Evolutionary conservation across 2,113 vertebrate genomes (phyloP).

Genomic region (Columbina picui): DNA sequence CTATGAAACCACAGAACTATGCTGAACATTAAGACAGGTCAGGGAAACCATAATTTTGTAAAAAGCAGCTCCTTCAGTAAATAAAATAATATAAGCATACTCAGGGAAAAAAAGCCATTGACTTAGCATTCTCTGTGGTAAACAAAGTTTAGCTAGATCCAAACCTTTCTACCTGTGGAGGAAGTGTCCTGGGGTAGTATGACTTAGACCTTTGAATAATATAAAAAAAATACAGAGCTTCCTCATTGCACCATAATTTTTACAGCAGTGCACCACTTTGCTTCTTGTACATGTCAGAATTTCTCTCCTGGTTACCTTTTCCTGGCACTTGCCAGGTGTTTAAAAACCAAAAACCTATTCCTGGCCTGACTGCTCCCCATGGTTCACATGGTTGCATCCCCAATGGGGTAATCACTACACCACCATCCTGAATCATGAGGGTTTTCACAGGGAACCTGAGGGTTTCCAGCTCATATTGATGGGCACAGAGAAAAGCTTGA

Average conservation of each 20-base stretch:
- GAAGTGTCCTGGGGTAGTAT: neutral
- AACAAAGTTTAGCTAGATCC: neutral
- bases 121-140: neutral
- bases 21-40: neutral
- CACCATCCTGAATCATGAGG: neutral
- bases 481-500: neutral
- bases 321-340: neutral
- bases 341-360: neutral
- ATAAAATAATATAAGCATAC: neutral
- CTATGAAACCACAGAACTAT: neutral
- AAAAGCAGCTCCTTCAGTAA: neutral
- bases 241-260: neutral
- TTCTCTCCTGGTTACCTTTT: neutral
- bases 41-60: neutral
- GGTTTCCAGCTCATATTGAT: neutral
- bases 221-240: slow-evolving; percentile 15
- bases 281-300: neutral
- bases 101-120: neutral
- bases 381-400: rapidly evolving
- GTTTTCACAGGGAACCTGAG: neutral
- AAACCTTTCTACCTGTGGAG: neutral
- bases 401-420: neutral
- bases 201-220: neutral
- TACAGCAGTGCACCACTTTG: neutral
- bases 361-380: neutral